Evolutionary conservation across 2,113 vertebrate genomes (phyloP).

Genomic region (Eclectus roratus): DNA sequence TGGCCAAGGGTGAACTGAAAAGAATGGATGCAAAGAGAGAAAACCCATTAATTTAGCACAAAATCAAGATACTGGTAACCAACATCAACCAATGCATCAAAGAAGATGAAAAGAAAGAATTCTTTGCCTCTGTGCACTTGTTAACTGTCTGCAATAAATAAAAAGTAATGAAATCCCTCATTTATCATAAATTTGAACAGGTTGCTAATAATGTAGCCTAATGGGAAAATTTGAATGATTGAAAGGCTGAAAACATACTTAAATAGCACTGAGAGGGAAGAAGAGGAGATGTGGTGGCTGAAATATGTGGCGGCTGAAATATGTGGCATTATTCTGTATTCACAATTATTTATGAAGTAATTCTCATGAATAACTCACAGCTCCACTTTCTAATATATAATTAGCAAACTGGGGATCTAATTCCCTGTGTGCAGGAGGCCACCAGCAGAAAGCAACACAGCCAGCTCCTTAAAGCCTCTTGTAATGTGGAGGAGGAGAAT

Average conservation of each 20-base stretch:
- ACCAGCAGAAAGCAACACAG: not conserved
- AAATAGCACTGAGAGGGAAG: not conserved
- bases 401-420: not conserved
- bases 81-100: not conserved
- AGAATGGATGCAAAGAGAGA: not conserved
- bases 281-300: not conserved
- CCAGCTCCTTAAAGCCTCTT: not conserved
- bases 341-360: not conserved
- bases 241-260: conserved; percentile 2
- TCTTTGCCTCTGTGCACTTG: conserved; percentile 18
- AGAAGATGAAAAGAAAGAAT: not conserved
- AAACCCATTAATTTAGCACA: not conserved
- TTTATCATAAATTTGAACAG: conserved; percentile 21
- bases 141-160: conserved; percentile 41
- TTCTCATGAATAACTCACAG: not conserved
- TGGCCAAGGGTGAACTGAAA: not conserved
- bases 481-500: not conserved
- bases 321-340: not conserved
- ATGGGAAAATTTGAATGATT: conserved; percentile 36
- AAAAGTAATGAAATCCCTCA: conserved; percentile 21
- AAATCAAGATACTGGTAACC: not conserved
- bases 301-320: not conserved
- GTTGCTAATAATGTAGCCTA: conserved; percentile 15
- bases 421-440: not conserved
- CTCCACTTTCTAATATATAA: not conserved